These are phyloP conservation scores for Protodeltote pygarga DNA, from an alignment of 2,888 invertebrate genomes.

Conservation along the genomic window DNA sequence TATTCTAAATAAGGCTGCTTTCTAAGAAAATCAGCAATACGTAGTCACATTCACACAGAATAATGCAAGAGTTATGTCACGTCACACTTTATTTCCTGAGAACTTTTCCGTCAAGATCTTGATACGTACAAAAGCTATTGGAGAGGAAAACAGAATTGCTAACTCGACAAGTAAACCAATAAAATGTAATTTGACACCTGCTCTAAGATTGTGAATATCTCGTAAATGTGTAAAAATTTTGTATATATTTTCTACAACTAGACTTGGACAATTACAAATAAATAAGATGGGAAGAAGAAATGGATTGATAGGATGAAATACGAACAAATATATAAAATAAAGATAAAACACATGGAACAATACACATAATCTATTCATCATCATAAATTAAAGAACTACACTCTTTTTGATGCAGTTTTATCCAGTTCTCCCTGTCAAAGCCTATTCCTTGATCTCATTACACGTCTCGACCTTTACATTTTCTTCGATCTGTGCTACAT, in stretches of 20 bases:
- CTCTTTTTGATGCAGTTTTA: no score
- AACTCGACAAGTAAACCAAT: slow-evolving; percentile 43
- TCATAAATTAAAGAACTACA: no score
- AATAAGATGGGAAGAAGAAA: no score
- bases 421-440: no score
- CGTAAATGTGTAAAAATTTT: slow-evolving; percentile 8
- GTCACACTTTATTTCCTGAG: slow-evolving; percentile 8
- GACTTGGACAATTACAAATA: no score
- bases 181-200: slow-evolving; percentile 41
- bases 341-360: no score
- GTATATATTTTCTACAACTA: slow-evolving; percentile 2
- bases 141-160: slow-evolving; percentile 22
- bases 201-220: slow-evolving; percentile 18
- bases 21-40: slow-evolving; percentile 18
- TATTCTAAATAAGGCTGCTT: slow-evolving; percentile 11
- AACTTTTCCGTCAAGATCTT: slow-evolving; percentile 9
- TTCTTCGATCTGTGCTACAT: no score
- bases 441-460: no score
- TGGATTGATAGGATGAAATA: no score
- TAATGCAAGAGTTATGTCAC: slow-evolving; percentile 19
- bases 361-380: no score
- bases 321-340: no score
- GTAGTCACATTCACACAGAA: slow-evolving; percentile 6
- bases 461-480: no score
- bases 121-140: slow-evolving; percentile 30